These are phyloP conservation scores for Oscheius sp. DNA, from an alignment of 2,888 invertebrate genomes.

Conservation along the genomic window DNA sequence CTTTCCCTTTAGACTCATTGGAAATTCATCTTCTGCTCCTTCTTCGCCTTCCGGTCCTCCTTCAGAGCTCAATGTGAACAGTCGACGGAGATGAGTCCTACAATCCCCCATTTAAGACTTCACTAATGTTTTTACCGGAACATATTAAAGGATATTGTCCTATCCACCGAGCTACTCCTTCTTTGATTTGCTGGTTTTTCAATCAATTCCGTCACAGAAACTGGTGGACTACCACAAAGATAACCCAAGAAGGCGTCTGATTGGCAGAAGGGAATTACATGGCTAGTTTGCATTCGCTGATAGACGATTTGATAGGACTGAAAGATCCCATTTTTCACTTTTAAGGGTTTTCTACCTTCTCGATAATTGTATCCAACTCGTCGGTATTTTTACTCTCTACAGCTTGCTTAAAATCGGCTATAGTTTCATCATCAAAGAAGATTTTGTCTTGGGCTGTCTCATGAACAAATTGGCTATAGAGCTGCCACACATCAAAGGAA, in stretches of 20 bases:
- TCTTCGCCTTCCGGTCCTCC: slow-evolving; percentile 26
- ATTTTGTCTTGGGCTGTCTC: slow-evolving; percentile 60
- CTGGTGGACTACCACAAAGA: slow-evolving; percentile 65
- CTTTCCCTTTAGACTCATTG: slow-evolving; percentile 8
- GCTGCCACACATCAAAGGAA: slow-evolving; percentile 64
- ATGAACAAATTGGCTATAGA: slow-evolving; percentile 61
- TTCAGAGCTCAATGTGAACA: slow-evolving; percentile 20
- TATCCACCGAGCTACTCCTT: slow-evolving; percentile 8
- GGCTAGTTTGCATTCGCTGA: slow-evolving; percentile 57
- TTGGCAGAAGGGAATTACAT: slow-evolving; percentile 68
- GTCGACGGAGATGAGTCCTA: slow-evolving; percentile 25
- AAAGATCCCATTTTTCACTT: background rate
- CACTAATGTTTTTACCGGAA: slow-evolving; percentile 7
- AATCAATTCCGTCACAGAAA: slow-evolving; percentile 60
- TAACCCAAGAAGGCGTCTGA: slow-evolving; percentile 65
- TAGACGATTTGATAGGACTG: slow-evolving; percentile 64
- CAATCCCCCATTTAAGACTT: background rate
- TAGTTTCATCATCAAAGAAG: slow-evolving; percentile 37
- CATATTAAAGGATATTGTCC: slow-evolving; percentile 18
- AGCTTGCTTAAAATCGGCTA: slow-evolving; percentile 39
- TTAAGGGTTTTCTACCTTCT: slow-evolving; percentile 30
- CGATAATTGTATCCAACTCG: slow-evolving; percentile 47
- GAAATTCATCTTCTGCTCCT: slow-evolving; percentile 18
- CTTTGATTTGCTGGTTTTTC: slow-evolving; percentile 27
- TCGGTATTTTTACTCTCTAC: slow-evolving; percentile 8